Base-by-base conservation (phyloP, 2,888 invertebrate species). In the Lapara coniferarum region DNA sequence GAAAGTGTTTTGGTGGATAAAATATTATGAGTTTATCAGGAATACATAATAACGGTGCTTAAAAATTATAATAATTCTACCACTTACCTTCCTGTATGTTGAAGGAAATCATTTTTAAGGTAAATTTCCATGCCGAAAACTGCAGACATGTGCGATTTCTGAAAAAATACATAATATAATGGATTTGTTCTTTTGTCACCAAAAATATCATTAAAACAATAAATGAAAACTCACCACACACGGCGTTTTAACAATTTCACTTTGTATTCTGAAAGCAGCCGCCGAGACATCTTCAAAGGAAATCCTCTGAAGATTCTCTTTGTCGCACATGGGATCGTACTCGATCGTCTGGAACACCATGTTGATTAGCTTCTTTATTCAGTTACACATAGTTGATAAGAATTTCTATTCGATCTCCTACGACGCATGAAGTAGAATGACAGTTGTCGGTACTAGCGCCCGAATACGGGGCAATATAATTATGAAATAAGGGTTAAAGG, bases 31-130 rank as follows among this genome's bases (percentile, higher is more conserved):
- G 37, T 37, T 37, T 37, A 37, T n/a, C n/a, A n/a, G n/a, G n/a
- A n/a, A 37, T 37, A 7, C 2, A 7, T 37, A 7, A 37, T 37
- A 37, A 37, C 37, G 0, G 5, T 37, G 37, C 37, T 8, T 2
- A 1, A 37, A 37, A 37, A 25, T 25, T 25, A 25, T 8, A 37
- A 37, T 37, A 37, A 37, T 37, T 37, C 5, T 8, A 37, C 2
- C 37, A 37, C 70, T 75, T 89, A 97, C 97, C 98, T 98, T 85
- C 99, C 99, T n/a, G 99, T 99, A 74, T 95, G 96, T 90, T 99
- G 98, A 14, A 98, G 94, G 85, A 98, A 98, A 88, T 99, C 99
- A 86, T 98, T 98, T 91, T 99, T 99, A 78, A 99, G 95, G 89
- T 96, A 99, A 74, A 99, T 95, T 51, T 98, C 97, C 96, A 98